Evolutionary conservation across 2,113 vertebrate species (phyloP).

Genomic region (Chinchilla lanigera): DNA sequence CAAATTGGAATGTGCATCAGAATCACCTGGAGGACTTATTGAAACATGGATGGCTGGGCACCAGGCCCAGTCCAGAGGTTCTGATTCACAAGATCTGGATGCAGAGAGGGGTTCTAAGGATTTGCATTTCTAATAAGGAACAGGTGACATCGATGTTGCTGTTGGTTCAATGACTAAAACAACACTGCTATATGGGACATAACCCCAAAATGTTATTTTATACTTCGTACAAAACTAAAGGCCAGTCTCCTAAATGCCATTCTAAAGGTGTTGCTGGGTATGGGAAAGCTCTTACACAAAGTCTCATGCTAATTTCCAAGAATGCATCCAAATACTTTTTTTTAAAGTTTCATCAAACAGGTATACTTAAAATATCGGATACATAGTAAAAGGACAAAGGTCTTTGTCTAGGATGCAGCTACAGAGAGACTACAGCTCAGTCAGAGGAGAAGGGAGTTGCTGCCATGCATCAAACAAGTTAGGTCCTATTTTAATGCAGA

Average conservation of each 20-base stretch:
- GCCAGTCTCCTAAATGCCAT: neutral
- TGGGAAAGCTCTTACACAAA: neutral
- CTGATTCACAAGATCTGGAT: neutral
- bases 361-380: neutral
- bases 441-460: neutral
- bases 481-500: constrained; percentile 56
- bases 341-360: neutral
- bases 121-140: neutral
- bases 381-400: neutral
- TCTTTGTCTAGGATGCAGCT: neutral
- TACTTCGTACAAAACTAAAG: too few relatives aligned
- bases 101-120: neutral
- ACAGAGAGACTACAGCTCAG: neutral
- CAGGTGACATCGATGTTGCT: neutral
- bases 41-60: neutral
- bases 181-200: too few relatives aligned
- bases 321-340: neutral
- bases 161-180: neutral
- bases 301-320: neutral
- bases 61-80: neutral
- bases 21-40: neutral
- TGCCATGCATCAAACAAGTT: neutral
- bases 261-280: neutral
- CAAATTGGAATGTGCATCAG: neutral
- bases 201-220: neutral